Evolutionary conservation across 2,888 invertebrate genomes (phyloP).

Genomic region (Bugulina stolonifera): DNA sequence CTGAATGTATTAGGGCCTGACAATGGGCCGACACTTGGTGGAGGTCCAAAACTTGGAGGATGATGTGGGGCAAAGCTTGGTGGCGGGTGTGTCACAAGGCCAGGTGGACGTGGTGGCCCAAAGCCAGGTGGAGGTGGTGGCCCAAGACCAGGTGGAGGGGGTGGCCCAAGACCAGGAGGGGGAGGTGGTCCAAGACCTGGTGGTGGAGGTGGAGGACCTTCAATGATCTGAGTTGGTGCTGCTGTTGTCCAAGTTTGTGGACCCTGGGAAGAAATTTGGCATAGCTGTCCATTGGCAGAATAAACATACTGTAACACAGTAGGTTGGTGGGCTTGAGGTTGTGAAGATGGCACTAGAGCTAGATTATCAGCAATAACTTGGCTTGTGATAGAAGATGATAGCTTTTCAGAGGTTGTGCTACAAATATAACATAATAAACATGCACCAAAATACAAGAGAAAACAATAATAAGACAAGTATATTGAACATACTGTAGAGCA

Average conservation of each 20-base stretch:
- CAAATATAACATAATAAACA: too few relatives aligned
- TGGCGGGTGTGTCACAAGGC: not conserved
- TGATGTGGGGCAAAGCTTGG: not conserved
- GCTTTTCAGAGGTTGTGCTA: not conserved
- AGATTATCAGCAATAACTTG: constrained; percentile 17
- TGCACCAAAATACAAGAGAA: too few relatives aligned
- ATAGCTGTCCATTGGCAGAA: constrained; percentile 20
- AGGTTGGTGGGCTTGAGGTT: not conserved
- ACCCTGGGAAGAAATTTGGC: not conserved
- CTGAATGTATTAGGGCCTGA: too few relatives aligned
- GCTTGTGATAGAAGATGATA: not conserved
- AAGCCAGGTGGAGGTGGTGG: constrained; percentile 8
- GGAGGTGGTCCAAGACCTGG: constrained; percentile 20
- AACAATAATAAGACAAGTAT: too few relatives aligned
- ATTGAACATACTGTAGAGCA: too few relatives aligned
- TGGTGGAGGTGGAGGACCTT: constrained; percentile 26
- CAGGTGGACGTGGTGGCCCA: not conserved
- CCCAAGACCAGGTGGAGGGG: not conserved
- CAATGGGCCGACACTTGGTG: not conserved
- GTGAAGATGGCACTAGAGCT: not conserved
- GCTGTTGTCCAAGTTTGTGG: constrained; percentile 5
- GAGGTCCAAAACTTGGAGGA: not conserved
- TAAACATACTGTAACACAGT: constrained; percentile 17
- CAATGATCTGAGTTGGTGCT: constrained; percentile 10
- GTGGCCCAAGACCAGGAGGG: not conserved